A percentile compares a stretch with the other conserved stretches of the same genome.
phyloP scores from a whole-genome alignment of 2,888 invertebrate species.

The Theretra japonica region DNA sequence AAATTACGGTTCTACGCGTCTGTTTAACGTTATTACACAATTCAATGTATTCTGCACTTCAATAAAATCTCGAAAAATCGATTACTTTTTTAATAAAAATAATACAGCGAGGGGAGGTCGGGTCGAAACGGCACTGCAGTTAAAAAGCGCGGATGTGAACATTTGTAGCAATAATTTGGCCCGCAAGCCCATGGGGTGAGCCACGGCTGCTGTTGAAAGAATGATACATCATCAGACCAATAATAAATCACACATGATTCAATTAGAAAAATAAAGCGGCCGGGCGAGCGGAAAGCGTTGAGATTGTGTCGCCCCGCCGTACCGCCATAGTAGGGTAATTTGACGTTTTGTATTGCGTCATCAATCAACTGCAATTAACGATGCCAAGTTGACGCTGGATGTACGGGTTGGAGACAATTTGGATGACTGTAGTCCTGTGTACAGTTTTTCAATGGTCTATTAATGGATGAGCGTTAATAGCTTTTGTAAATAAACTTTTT shows the following conservation, averaged over 20 bases:
- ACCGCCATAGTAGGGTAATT: constrained; percentile 74
- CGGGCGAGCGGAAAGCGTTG: constrained; percentile 63
- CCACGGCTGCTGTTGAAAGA: constrained; percentile 82
- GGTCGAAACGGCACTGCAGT: constrained; percentile 64
- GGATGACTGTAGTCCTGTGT: neutral
- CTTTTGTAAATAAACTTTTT: neutral
- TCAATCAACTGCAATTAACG: constrained; percentile 73
- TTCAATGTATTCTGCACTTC: constrained; percentile 44
- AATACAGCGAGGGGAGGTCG: constrained; percentile 59
- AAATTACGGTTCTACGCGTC: constrained; percentile 40
- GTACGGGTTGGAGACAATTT: constrained; percentile 7
- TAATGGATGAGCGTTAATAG: neutral
- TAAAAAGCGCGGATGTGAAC: constrained; percentile 78
- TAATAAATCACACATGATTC: constrained; percentile 85
- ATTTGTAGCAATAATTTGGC: constrained; percentile 82
- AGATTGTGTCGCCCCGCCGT: constrained; percentile 69
- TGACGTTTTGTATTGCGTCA: constrained; percentile 78
- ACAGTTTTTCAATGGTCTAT: neutral
- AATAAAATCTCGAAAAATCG: constrained; percentile 64
- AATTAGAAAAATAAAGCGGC: constrained; percentile 82
- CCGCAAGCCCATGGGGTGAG: constrained; percentile 78
- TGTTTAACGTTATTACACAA: constrained; percentile 51
- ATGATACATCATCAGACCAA: constrained; percentile 85
- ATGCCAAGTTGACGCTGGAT: constrained; percentile 27
- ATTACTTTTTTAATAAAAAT: constrained; percentile 76